phyloP scores from a whole-genome alignment of 1,140 invertebrate genomes.

The Solenopsis invicta region DNA sequence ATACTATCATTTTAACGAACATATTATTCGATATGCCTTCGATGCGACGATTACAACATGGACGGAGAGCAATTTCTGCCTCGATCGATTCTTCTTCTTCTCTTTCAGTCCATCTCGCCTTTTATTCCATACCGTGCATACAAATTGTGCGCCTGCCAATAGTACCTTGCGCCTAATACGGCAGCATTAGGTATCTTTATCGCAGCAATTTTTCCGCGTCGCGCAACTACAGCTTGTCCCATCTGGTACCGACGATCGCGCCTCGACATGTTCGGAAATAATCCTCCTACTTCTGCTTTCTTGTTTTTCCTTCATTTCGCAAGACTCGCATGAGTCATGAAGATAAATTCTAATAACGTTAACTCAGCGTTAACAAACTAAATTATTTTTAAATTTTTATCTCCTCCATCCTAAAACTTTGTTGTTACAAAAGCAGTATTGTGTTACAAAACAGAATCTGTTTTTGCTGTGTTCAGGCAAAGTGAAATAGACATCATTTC shows the following conservation, averaged over 20 bases:
- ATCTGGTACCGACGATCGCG: neutral
- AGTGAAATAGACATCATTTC: too few relatives aligned
- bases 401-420: neutral
- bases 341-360: neutral
- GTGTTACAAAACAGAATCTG: too few relatives aligned
- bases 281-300: neutral
- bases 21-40: neutral
- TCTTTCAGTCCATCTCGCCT: neutral
- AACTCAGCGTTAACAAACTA: neutral
- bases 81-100: neutral
- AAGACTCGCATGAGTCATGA: neutral
- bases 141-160: conserved; percentile 75
- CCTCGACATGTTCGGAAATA: neutral
- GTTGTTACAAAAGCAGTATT: neutral
- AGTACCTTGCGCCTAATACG: conserved; percentile 71
- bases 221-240: too few relatives aligned
- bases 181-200: conserved; percentile 22
- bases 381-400: neutral
- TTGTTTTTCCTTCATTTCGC: neutral
- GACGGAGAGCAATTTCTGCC: neutral
- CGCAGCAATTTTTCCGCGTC: conserved; percentile 24
- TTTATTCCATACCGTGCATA: conserved; percentile 18
- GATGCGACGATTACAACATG: neutral
- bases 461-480: too few relatives aligned
- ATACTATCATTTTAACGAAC: neutral